These are phyloP conservation scores for Pogona vitticeps DNA, from an alignment of 2,113 vertebrate species.

Conservation along the genomic window DNA sequence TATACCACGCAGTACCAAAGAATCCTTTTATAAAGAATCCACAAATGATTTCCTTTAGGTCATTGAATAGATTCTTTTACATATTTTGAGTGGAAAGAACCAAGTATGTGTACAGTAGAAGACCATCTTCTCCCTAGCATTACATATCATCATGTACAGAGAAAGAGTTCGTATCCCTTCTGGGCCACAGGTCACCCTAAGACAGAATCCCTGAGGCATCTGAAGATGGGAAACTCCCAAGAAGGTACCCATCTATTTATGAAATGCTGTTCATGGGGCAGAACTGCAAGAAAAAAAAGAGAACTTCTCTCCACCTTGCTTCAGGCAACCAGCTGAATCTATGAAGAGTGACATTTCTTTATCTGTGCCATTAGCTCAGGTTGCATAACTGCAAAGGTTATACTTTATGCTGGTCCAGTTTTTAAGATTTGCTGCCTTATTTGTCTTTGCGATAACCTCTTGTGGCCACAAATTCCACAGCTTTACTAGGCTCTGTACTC, in stretches of 20 bases:
- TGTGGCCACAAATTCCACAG: conserved; percentile 9
- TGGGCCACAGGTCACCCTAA: conserved; percentile 7
- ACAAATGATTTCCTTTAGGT: background rate
- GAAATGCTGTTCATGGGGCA: conserved; percentile 6
- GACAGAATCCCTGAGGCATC: conserved; percentile 13
- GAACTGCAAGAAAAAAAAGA: background rate
- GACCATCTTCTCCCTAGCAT: background rate
- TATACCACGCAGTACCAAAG: background rate
- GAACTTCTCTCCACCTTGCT: background rate
- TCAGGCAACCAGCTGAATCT: conserved; percentile 14
- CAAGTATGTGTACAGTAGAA: background rate
- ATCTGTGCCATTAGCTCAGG: background rate
- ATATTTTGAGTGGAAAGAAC: background rate
- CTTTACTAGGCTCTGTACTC: background rate
- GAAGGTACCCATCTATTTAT: conserved; percentile 9
- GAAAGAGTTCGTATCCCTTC: background rate
- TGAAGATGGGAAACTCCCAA: conserved; percentile 13
- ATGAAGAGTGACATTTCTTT: conserved; percentile 21
- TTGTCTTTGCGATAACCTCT: background rate
- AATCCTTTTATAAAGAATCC: background rate
- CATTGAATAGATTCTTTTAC: background rate
- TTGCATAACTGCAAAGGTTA: conserved; percentile 23
- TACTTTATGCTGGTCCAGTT: background rate
- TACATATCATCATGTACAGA: background rate
- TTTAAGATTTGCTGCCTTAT: conserved; percentile 24